Evolutionary conservation across 2,797 vertebrate genomes (phyloP), one percentile per base, ranked within the genome.

Genomic region (Hybognathus amarus): DNA sequence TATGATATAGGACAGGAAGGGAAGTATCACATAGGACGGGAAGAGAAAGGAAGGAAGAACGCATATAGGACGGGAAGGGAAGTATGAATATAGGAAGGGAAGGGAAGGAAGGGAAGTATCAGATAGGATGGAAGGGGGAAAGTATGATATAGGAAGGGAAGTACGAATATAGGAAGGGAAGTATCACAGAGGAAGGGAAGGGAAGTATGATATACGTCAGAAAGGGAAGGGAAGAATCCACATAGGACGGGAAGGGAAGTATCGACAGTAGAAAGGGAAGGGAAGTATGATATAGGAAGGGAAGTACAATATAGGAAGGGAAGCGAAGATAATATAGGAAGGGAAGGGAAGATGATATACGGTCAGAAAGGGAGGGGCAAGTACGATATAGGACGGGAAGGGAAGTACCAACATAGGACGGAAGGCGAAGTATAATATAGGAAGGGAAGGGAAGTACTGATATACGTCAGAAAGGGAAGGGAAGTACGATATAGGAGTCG

Each of bases 391-490:
- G 15, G 2, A 10, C 11, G 33, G 18, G 1, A 11, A 74, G 45
- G 42, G 0, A 5, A 3, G 30, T n/a, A n/a, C n/a, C n/a, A n/a
- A n/a, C n/a, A n/a, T n/a, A 12, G 45, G 9, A 2, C 27, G 17
- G 6, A 52, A 22, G 8, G 15, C n/a, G 3, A 24, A 7, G 22
- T 1, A 15, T 1, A 0, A 9, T 2, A 7, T 3, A n/a, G 38
- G 20, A 42, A 1, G 3, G 66, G 20, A 13, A 11, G 8, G 22
- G 3, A 56, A 11, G 8, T n/a, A n/a, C n/a, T n/a, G n/a, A n/a
- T n/a, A n/a, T n/a, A n/a, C n/a, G n/a, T n/a, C n/a, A n/a, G n/a
- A n/a, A 13, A 11, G 8, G 22, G 3, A 56, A 11, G 8, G 52
- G 20, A n/a, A 11, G 3, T 30, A 1, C 30, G 3, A 30, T 30